Evolutionary conservation across 1,140 invertebrate genomes (phyloP).

Genomic region (Trachymyrmex septentrionalis): DNA sequence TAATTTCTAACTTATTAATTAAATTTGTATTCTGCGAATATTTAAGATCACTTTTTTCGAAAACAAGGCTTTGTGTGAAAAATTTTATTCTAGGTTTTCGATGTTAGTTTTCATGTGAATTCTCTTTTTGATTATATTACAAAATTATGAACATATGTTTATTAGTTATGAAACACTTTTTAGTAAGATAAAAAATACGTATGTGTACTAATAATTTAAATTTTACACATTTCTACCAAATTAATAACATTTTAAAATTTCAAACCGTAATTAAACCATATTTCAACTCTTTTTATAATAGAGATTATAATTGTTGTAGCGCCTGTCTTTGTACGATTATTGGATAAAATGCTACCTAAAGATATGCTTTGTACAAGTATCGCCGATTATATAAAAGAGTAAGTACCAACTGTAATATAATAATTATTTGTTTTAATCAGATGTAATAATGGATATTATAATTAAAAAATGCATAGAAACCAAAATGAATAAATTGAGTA

Average conservation of each 20-base stretch:
- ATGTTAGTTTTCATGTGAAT: too few species aligned
- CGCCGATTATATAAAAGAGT: background rate
- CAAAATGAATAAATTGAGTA: background rate
- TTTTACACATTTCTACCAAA: background rate
- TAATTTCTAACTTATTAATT: too few species aligned
- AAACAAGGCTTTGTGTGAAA: too few species aligned
- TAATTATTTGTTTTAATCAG: too few species aligned
- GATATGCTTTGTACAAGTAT: background rate
- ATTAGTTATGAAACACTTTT: too few species aligned
- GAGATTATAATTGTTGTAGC: constrained; percentile 75
- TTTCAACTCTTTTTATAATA: background rate
- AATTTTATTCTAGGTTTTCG: too few species aligned
- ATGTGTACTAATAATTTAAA: background rate
- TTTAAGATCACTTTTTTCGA: too few species aligned
- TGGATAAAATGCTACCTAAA: constrained; percentile 84
- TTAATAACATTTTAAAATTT: background rate
- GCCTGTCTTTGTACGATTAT: constrained; percentile 87
- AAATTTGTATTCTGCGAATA: too few species aligned
- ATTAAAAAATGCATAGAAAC: background rate
- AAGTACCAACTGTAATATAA: background rate
- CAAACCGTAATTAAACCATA: too few species aligned
- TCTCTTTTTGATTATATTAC: too few species aligned
- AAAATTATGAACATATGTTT: too few species aligned
- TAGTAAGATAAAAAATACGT: too few species aligned
- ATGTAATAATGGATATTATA: background rate